These are phyloP conservation scores for Ellobius talpinus DNA, from an alignment of 2,113 vertebrate genomes.

Conservation along the genomic window DNA sequence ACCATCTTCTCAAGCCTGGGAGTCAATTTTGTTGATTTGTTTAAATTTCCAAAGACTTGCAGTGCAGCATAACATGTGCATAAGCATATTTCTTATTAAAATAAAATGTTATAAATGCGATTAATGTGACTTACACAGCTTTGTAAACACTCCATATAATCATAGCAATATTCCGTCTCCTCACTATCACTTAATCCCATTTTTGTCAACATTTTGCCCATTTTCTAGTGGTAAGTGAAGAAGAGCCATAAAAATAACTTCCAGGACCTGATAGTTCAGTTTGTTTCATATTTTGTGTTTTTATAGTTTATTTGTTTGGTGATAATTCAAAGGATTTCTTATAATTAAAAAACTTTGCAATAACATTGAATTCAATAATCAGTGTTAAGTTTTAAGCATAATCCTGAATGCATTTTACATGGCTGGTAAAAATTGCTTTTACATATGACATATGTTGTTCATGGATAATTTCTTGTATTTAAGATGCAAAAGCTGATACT, in stretches of 20 bases:
- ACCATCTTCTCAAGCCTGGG: not conserved
- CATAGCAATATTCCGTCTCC: not conserved
- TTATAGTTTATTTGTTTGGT: not conserved
- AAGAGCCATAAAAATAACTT: not conserved
- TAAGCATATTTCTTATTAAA: not conserved
- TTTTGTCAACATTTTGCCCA: not conserved
- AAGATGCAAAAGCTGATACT: slow-evolving; percentile 43
- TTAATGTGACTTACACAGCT: not conserved
- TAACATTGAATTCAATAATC: slow-evolving; percentile 42
- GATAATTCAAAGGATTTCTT: not conserved
- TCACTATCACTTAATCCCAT: not conserved
- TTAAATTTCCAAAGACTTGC: slow-evolving; percentile 44
- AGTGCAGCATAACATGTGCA: not conserved
- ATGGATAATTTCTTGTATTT: slow-evolving; percentile 39
- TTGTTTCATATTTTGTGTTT: not conserved
- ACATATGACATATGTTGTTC: not conserved
- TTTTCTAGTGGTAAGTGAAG: slow-evolving; percentile 24
- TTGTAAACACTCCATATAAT: slow-evolving; percentile 9
- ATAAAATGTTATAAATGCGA: slow-evolving; percentile 27
- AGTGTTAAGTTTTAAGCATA: slow-evolving; percentile 7
- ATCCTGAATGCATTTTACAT: not conserved
- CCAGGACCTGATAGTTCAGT: not conserved
- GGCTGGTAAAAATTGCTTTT: slow-evolving; percentile 16
- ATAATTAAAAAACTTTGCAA: slow-evolving; percentile 24
- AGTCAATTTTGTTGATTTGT: slow-evolving; percentile 23